Evolutionary conservation across 1,140 invertebrate species (phyloP).

Genomic region (Drosophila kanapiae): DNA sequence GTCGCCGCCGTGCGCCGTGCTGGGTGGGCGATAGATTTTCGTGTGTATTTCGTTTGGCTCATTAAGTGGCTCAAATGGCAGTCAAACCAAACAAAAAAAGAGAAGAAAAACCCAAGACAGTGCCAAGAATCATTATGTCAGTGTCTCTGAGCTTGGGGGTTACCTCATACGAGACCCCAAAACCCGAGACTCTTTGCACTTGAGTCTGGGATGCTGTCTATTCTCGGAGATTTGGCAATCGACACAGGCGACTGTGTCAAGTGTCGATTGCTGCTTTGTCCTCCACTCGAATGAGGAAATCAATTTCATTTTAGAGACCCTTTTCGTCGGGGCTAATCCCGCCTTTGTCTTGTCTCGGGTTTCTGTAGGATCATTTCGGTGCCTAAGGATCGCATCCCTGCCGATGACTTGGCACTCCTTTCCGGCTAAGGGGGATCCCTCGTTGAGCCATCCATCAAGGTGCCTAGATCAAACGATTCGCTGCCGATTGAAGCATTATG

Average conservation of each 20-base stretch:
- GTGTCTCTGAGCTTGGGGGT: slow-evolving; percentile 67
- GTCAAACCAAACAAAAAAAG: slow-evolving; percentile 15
- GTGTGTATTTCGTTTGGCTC: slow-evolving; percentile 32
- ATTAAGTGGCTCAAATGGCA: slow-evolving; percentile 69
- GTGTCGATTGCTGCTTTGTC: slow-evolving; percentile 39
- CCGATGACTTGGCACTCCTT: slow-evolving; percentile 42
- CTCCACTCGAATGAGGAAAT: slow-evolving; percentile 27
- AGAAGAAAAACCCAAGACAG: slow-evolving; percentile 13
- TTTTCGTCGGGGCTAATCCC: not conserved
- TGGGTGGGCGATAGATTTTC: slow-evolving; percentile 64
- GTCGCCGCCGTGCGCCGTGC: not conserved
- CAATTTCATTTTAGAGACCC: not conserved
- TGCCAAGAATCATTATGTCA: slow-evolving; percentile 78
- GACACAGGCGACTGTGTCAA: slow-evolving; percentile 37
- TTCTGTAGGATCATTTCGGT: slow-evolving; percentile 13
- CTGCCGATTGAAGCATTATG: slow-evolving; percentile 40
- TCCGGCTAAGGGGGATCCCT: slow-evolving; percentile 7
- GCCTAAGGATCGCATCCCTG: slow-evolving; percentile 14
- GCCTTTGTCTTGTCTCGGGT: slow-evolving; percentile 7
- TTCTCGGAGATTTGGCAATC: slow-evolving; percentile 69
- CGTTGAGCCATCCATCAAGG: slow-evolving; percentile 28
- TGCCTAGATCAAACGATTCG: slow-evolving; percentile 28
- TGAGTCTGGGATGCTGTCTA: slow-evolving; percentile 50
- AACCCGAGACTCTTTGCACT: slow-evolving; percentile 47
- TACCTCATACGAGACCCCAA: slow-evolving; percentile 56